Conservation (phyloP, 2,888 invertebrate genomes). For the Ephialtes manifestator region DNA sequence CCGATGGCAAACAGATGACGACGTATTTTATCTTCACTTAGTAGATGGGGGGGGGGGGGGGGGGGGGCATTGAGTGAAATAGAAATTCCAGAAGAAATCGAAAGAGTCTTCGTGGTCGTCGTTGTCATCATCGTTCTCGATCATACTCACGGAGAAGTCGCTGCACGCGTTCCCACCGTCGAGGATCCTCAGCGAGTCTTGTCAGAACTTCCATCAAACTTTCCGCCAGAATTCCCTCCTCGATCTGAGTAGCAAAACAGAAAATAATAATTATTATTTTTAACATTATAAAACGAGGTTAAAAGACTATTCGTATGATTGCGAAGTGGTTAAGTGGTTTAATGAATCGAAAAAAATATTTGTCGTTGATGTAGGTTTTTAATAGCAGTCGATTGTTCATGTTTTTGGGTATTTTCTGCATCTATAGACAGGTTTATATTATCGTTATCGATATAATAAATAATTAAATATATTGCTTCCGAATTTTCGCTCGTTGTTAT, state of each 20-base stretch:
- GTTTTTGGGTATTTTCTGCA: too few species aligned
- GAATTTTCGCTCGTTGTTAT: too few species aligned
- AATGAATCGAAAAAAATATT: too few species aligned
- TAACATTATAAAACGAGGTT: not conserved
- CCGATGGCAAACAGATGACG: constrained; percentile 32
- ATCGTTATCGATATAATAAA: too few species aligned
- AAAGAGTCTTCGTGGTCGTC: constrained; percentile 7
- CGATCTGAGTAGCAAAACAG: constrained; percentile 71
- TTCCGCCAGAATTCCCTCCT: constrained; percentile 73
- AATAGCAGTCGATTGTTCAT: too few species aligned
- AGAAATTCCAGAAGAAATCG: constrained; percentile 52
- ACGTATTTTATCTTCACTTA: constrained; percentile 9
- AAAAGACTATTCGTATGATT: too few species aligned
- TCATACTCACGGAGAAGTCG: constrained; percentile 81
- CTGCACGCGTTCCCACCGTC: constrained; percentile 79
- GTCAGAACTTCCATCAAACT: constrained; percentile 79
- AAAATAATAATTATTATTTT: not conserved
- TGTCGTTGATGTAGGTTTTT: too few species aligned
- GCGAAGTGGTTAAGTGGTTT: too few species aligned
- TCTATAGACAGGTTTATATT: too few species aligned
- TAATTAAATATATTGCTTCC: too few species aligned
- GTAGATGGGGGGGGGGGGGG: not conserved
- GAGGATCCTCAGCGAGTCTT: constrained; percentile 81
- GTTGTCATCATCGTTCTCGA: constrained; percentile 1
- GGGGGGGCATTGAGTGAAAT: not conserved